Conservation (phyloP, 2,113 vertebrate species). For the Saccopteryx leptura region DNA sequence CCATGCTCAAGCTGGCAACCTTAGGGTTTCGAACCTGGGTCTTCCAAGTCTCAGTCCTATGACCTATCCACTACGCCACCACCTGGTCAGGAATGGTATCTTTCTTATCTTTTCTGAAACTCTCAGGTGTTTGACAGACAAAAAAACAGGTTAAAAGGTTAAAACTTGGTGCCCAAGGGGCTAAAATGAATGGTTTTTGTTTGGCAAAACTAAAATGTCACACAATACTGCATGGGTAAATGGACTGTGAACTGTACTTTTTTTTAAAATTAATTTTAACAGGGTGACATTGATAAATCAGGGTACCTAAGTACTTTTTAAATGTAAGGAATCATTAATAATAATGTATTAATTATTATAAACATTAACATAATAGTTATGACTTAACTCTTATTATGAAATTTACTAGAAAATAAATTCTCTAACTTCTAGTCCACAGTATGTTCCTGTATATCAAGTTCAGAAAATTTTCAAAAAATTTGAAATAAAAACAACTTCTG, state of each 20-base stretch:
- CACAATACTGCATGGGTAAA: neutral
- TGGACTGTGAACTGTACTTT: neutral
- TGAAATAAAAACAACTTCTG: neutral
- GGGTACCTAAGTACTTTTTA: neutral
- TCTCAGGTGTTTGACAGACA: neutral
- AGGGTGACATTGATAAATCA: too few species aligned
- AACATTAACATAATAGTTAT: neutral
- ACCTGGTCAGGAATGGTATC: neutral
- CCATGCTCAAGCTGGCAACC: too few species aligned
- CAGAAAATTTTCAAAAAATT: neutral
- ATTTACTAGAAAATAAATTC: slow-evolving; percentile 24
- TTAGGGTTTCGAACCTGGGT: too few species aligned
- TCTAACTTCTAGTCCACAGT: neutral
- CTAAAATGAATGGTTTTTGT: neutral
- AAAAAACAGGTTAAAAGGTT: slow-evolving; percentile 30
- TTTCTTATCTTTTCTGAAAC: slow-evolving; percentile 27
- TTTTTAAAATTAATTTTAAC: too few species aligned
- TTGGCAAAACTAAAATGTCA: neutral
- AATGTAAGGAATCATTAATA: slow-evolving; percentile 7
- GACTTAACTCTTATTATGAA: neutral
- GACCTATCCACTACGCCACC: too few species aligned
- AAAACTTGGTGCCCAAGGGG: neutral
- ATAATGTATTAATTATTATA: slow-evolving; percentile 22
- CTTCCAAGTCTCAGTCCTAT: too few species aligned
- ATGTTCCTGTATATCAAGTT: neutral